Evolutionary conservation across 2,113 vertebrate genomes (phyloP), one percentile per base, ranked within the genome.

Genomic region (Cochlearius cochlearius): DNA sequence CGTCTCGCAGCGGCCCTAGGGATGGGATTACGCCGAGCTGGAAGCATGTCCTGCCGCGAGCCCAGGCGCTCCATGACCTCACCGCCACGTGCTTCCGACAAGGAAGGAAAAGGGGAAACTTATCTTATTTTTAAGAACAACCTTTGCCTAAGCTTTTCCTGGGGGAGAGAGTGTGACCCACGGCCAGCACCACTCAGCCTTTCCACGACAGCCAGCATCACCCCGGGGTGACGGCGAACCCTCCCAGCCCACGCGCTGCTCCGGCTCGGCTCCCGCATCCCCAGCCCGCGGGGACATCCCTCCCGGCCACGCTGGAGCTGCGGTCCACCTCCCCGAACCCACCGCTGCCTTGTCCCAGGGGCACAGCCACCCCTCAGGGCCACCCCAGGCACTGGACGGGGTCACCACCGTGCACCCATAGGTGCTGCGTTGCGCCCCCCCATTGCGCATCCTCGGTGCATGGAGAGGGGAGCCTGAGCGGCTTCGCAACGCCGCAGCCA

Each of bases 61-160:
- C 80, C 80, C 88, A 39, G 69, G 72, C 1, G 7, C 92, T 94
- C 90, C 90, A 91, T 97, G 96, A 94, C 68, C 91, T 97, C 94
- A 95, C 60, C 91, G 22, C 89, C 94, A 91, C 89, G 92, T 96
- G 95, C 89, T 69, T 92, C 17, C 29, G 1, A 83, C 1, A 3
- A 89, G 93, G 91, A 96, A 97, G 77, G 68, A 84, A 88, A 86
- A 95, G 83, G 88, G 91, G 96, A 96, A 96, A 94, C 69, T 36
- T 68, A 36, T 39, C 30, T 38, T 12, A 39, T 52, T 29, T 49
- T 29, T 14, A 68, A 60, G 15, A 86, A 11, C 45, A 86, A 68
- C 68, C 92, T 92, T 69, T 85, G 56, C 84, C 66, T 4, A 1
- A 55, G 69, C 73, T 60, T 79, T 89, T 91, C 68, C 67, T 36